Percentiles rank a stretch among this genome's conserved stretches.
phyloP scores from a whole-genome alignment of 1,140 invertebrate species.

The Conus betulinus region DNA sequence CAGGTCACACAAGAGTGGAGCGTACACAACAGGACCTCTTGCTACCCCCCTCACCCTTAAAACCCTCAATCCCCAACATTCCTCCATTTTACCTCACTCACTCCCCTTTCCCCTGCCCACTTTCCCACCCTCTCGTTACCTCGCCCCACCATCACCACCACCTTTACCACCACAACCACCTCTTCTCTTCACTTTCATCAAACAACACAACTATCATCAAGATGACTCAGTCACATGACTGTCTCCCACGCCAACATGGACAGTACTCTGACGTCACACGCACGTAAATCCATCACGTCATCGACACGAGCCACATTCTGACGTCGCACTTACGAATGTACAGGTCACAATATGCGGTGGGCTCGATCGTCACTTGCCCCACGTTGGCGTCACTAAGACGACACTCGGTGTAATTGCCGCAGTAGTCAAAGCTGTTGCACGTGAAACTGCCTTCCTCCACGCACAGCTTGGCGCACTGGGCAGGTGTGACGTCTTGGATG shows the following conservation, averaged over 20 bases:
- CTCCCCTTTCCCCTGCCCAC: neutral
- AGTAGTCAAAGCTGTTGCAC: constrained; percentile 66
- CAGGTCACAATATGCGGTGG: constrained; percentile 58
- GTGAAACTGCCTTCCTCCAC: constrained; percentile 55
- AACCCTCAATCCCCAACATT: neutral
- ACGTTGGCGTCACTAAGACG: constrained; percentile 52
- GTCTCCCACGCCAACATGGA: neutral
- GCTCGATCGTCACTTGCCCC: constrained; percentile 55
- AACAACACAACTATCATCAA: too few relatives aligned
- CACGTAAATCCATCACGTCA: too few relatives aligned
- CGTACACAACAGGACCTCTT: too few relatives aligned
- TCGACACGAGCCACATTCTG: too few relatives aligned
- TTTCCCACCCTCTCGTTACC: neutral
- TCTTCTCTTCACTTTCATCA: too few relatives aligned
- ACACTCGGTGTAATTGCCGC: constrained; percentile 60
- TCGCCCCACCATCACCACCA: neutral
- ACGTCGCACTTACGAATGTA: constrained; percentile 57
- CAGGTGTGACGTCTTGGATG: constrained; percentile 50
- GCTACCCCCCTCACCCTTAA: neutral
- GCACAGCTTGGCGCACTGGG: constrained; percentile 66
- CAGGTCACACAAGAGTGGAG: too few relatives aligned
- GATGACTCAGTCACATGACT: too few relatives aligned
- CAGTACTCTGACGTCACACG: neutral
- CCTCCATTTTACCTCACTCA: too few relatives aligned
- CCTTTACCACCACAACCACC: too few relatives aligned